Evolutionary conservation across 2,113 vertebrate genomes (phyloP), one percentile per base, ranked within the genome.

Genomic region (Opisthocomus hoazin): DNA sequence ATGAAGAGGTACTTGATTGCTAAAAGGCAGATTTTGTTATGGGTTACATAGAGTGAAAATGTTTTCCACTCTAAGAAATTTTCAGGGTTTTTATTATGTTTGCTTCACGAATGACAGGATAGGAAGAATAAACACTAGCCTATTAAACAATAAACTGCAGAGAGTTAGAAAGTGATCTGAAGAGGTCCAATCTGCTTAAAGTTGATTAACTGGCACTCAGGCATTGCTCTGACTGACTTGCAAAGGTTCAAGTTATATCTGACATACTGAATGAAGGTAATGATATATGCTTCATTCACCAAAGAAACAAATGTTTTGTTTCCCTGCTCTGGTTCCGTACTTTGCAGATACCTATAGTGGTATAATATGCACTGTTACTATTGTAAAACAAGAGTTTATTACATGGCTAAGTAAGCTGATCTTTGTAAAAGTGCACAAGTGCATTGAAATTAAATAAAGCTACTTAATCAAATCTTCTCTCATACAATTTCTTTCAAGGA

Each of bases 381-480:
- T 98, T 98, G 98, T 98, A 98, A 98, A 98, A 98, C 98, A 98
- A 98, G 98, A 98, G 95, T 98, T 98, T 98, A 98, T 98, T 98
- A 98, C 98, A 98, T 97, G 98, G 97, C 97, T 97, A 98, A 98
- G 98, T 98, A 99, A 99, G 94, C 34, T 97, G 98, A 99, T 99
- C 98, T 98, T 98, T 98, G 97, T 97, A 98, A 98, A 98, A 98
- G 98, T 97, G 98, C 97, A 98, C 97, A 98, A 97, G 97, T 53
- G 94, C 98, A 98, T 98, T 99, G 98, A 99, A 98, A 98, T 98
- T 98, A 98, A 98, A 98, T 98, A 98, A 98, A 99, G 98, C 98
- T 98, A 98, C 98, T 99, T 99, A 98, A 99, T 99, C 97, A 98
- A 98, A 98, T 98, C 98, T 98, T 98, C 98, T 96, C 97, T 96